Evolutionary conservation across 2,797 vertebrate genomes (phyloP).

Genomic region (Hafferia zeledoni): DNA sequence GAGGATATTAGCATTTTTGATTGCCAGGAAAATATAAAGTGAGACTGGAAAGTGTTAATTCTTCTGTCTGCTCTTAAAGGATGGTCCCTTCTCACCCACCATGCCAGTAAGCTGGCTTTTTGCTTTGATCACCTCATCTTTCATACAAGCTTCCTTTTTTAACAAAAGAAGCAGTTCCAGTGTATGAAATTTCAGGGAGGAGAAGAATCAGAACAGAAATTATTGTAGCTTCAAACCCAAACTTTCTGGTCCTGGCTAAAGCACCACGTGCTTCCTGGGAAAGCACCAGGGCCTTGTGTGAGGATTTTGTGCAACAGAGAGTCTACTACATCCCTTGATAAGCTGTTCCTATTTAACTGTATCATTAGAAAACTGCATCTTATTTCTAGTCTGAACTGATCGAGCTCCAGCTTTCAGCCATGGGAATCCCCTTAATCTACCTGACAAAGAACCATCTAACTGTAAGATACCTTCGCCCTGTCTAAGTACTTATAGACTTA

Average conservation of each 20-base stretch:
- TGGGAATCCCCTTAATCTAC: conserved; percentile 44
- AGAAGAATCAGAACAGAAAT: background rate
- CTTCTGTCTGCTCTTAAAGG: background rate
- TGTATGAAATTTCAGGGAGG: background rate
- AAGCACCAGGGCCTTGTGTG: background rate
- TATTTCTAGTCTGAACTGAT: conserved; percentile 43
- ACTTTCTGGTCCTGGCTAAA: background rate
- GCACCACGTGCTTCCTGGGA: background rate
- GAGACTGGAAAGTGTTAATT: background rate
- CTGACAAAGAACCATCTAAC: conserved; percentile 45
- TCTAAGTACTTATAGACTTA: conserved; percentile 42
- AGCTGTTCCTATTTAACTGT: conserved; percentile 20
- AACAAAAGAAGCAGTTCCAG: background rate
- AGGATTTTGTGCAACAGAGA: background rate
- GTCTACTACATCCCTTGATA: background rate
- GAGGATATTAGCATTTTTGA: background rate
- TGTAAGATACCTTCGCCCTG: conserved; percentile 19
- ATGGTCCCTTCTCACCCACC: background rate
- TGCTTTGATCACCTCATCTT: background rate
- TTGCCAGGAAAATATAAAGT: background rate
- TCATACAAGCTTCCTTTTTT: background rate
- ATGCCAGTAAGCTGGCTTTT: background rate
- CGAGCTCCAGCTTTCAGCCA: conserved; percentile 36
- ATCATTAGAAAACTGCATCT: conserved; percentile 28
- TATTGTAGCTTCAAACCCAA: background rate